phyloP scores from a whole-genome alignment of 2,113 vertebrate genomes.

The Tylochromis polylepis region DNA sequence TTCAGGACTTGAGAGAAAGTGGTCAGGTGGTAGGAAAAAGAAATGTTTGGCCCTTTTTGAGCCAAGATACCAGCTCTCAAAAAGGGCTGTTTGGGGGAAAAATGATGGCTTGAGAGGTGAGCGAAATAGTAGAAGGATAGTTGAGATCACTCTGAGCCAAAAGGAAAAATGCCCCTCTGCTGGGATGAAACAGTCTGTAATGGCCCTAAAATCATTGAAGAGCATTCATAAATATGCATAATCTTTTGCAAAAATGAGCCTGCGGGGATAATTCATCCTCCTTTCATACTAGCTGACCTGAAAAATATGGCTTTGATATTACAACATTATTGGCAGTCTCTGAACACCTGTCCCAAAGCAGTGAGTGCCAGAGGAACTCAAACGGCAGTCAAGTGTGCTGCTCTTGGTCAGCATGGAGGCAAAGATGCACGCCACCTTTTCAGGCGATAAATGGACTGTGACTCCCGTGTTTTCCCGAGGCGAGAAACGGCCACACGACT shows the following conservation, averaged over 20 bases:
- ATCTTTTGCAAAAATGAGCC: slow-evolving; percentile 45
- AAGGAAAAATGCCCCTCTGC: slow-evolving; percentile 70
- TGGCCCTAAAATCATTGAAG: slow-evolving; percentile 57
- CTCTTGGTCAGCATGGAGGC: neutral
- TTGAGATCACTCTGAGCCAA: slow-evolving; percentile 50
- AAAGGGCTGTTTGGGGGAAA: slow-evolving; percentile 67
- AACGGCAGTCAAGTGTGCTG: slow-evolving; percentile 11
- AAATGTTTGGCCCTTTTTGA: slow-evolving; percentile 83
- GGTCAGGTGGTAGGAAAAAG: slow-evolving; percentile 65
- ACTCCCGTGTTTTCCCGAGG: neutral
- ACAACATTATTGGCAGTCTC: slow-evolving; percentile 49
- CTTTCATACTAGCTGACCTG: slow-evolving; percentile 57
- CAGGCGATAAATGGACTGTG: slow-evolving; percentile 45
- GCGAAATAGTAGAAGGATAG: slow-evolving; percentile 43
- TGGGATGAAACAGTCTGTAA: slow-evolving; percentile 77
- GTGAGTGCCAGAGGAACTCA: slow-evolving; percentile 27
- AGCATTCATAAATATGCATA: slow-evolving; percentile 67
- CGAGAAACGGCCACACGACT: neutral
- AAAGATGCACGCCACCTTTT: slow-evolving; percentile 19
- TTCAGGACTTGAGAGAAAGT: slow-evolving; percentile 79
- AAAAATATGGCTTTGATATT: slow-evolving; percentile 57
- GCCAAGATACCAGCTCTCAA: slow-evolving; percentile 81
- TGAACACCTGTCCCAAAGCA: slow-evolving; percentile 48
- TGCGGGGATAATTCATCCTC: slow-evolving; percentile 56
- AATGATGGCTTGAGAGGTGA: slow-evolving; percentile 83